These are phyloP conservation scores for Meandrina meandrites DNA, from an alignment of 92 coral and sea anemone genomes.

Conservation along the genomic window DNA sequence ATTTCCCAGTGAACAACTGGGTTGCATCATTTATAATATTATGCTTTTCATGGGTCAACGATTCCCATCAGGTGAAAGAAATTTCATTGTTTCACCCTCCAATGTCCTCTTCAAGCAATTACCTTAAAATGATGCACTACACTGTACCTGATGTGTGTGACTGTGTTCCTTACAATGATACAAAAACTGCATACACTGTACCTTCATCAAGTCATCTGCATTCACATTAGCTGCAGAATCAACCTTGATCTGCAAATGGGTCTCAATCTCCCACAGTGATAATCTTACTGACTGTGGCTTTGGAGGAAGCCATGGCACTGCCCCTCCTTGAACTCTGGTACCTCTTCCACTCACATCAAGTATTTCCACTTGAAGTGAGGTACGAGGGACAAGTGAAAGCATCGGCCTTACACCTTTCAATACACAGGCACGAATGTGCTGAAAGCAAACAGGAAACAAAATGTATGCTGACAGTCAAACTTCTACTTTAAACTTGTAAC, in stretches of 20 bases:
- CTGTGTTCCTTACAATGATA: too few relatives aligned
- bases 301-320: slow-evolving; percentile 81
- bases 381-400: slow-evolving; percentile 75
- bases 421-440: slow-evolving; percentile 89
- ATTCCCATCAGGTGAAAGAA: too few relatives aligned
- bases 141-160: too few relatives aligned
- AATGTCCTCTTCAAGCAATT: too few relatives aligned
- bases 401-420: slow-evolving; percentile 73
- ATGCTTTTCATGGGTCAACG: too few relatives aligned
- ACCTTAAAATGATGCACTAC: too few relatives aligned
- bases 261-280: slow-evolving; percentile 81
- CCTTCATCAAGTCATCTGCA: slow-evolving; percentile 85
- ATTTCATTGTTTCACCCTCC: too few relatives aligned
- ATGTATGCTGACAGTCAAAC: too few relatives aligned
- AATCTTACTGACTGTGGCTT: slow-evolving; percentile 63
- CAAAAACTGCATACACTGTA: slow-evolving; percentile 12
- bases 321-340: slow-evolving; percentile 28
- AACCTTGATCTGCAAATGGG: slow-evolving; percentile 76
- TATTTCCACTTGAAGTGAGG: slow-evolving; percentile 79
- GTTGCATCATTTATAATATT: too few relatives aligned
- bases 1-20: too few relatives aligned
- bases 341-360: slow-evolving; percentile 59
- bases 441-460: slow-evolving; percentile 10
- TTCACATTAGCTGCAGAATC: slow-evolving; percentile 85
- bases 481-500: too few relatives aligned